phyloP scores from a whole-genome alignment of 2,888 invertebrate genomes.

The Drosophila merina region DNA sequence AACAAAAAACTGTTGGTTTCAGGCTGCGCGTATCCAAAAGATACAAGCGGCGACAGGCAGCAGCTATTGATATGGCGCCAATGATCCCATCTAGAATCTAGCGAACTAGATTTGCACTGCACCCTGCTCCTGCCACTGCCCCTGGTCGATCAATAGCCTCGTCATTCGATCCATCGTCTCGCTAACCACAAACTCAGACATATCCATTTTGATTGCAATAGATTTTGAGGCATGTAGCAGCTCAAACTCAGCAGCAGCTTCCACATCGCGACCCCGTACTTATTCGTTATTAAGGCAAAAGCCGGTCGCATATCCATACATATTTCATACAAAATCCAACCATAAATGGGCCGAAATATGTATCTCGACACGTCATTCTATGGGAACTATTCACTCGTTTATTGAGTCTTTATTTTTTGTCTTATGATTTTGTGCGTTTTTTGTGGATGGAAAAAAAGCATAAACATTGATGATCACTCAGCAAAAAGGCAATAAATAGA shows the following conservation, averaged over 20 bases:
- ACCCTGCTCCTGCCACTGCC: slow-evolving; percentile 1
- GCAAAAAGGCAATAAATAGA: no score
- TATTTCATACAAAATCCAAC: slow-evolving; percentile 29
- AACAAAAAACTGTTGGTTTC: slow-evolving; percentile 54
- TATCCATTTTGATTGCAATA: slow-evolving; percentile 34
- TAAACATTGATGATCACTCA: no score
- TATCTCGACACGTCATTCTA: slow-evolving; percentile 49
- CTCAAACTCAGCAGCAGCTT: slow-evolving; percentile 18
- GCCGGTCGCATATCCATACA: slow-evolving; percentile 28
- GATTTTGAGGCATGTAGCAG: slow-evolving; percentile 29
- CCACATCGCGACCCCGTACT: slow-evolving; percentile 74
- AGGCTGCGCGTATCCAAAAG: slow-evolving; percentile 31
- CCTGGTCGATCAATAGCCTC: slow-evolving; percentile 13
- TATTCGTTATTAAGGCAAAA: slow-evolving; percentile 47
- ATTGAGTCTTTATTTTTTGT: slow-evolving; percentile 9
- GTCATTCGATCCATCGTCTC: slow-evolving; percentile 34
- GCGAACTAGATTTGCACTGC: slow-evolving; percentile 33
- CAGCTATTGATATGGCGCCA: slow-evolving; percentile 45
- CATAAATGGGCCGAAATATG: slow-evolving; percentile 29
- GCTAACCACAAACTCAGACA: slow-evolving; percentile 37
- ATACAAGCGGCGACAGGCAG: slow-evolving; percentile 23
- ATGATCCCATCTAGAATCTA: slow-evolving; percentile 33
- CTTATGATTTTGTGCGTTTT: background rate
- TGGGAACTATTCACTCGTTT: slow-evolving; percentile 32
- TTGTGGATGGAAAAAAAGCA: background rate